These are phyloP conservation scores for Pseudorhiza aurosa DNA, from an alignment of 30 jellyfish, hydroid and myxozoan genomes.

Conservation along the genomic window DNA sequence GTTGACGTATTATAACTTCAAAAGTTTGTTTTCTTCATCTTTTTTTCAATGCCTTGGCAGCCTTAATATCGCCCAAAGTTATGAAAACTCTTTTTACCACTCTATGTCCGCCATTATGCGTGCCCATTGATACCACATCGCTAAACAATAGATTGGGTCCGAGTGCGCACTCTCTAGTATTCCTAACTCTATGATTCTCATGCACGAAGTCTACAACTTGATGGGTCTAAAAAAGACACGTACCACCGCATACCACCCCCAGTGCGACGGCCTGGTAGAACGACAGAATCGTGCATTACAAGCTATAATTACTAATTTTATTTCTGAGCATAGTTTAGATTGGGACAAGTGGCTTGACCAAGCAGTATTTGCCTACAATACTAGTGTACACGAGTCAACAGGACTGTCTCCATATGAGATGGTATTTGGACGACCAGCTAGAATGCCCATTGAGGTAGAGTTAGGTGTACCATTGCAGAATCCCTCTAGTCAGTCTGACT, in stretches of 20 bases:
- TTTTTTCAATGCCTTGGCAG: too few species aligned
- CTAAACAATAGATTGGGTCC: too few species aligned
- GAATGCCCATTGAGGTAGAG: constrained; percentile 51
- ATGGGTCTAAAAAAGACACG: constrained; percentile 27
- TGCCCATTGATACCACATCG: too few species aligned
- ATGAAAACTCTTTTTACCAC: too few species aligned
- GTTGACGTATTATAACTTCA: too few species aligned
- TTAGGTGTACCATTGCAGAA: constrained; percentile 30
- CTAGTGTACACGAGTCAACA: constrained; percentile 44
- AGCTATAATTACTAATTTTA: constrained; percentile 11
- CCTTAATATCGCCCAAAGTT: too few species aligned
- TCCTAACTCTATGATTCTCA: too few species aligned
- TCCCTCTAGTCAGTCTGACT: constrained; percentile 47
- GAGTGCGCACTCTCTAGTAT: too few species aligned
- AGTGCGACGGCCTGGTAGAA: constrained; percentile 22
- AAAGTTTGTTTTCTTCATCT: too few species aligned
- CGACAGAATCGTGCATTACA: constrained; percentile 39
- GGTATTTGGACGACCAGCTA: constrained; percentile 50
- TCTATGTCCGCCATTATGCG: too few species aligned
- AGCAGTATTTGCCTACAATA: constrained; percentile 47
- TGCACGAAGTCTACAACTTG: constrained; percentile 32
- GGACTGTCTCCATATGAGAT: constrained; percentile 56
- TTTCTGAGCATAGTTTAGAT: constrained; percentile 2
- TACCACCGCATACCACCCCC: constrained; percentile 44
- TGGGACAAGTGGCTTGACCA: constrained; percentile 27